Evolutionary conservation across 1,140 invertebrate genomes (phyloP).

Genomic region (Triops longicaudatus): DNA sequence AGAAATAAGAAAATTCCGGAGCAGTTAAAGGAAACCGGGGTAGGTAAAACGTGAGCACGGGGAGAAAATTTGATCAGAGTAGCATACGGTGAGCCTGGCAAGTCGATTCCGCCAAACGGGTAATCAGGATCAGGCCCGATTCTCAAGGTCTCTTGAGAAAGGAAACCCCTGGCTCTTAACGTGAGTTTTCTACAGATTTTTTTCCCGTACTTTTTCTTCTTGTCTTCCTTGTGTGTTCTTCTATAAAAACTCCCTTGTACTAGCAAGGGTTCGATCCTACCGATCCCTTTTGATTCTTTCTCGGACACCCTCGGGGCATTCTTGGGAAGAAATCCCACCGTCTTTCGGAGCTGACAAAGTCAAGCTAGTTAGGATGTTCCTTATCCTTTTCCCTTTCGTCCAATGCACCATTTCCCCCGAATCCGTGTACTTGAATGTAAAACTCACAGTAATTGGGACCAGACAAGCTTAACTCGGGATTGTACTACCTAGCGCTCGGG

Average conservation of each 20-base stretch:
- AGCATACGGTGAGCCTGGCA: not conserved
- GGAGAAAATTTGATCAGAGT: not conserved
- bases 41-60: too few relatives aligned
- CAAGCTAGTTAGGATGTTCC: too few relatives aligned
- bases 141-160: not conserved
- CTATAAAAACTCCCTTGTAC: not conserved
- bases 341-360: not conserved
- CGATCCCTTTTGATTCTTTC: not conserved
- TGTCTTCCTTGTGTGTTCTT: not conserved
- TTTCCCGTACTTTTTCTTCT: not conserved
- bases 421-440: too few relatives aligned
- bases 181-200: not conserved
- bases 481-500: too few relatives aligned
- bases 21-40: too few relatives aligned
- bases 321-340: not conserved
- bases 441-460: too few relatives aligned
- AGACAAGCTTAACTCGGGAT: too few relatives aligned
- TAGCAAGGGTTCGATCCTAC: not conserved
- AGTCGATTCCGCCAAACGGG: not conserved
- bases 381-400: too few relatives aligned
- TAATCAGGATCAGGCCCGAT: not conserved
- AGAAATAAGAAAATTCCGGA: too few relatives aligned
- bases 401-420: too few relatives aligned
- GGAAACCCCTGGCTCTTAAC: not conserved
- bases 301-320: not conserved